phyloP scores from a whole-genome alignment of 1,140 invertebrate genomes.

The Rhagoletis zephyria region DNA sequence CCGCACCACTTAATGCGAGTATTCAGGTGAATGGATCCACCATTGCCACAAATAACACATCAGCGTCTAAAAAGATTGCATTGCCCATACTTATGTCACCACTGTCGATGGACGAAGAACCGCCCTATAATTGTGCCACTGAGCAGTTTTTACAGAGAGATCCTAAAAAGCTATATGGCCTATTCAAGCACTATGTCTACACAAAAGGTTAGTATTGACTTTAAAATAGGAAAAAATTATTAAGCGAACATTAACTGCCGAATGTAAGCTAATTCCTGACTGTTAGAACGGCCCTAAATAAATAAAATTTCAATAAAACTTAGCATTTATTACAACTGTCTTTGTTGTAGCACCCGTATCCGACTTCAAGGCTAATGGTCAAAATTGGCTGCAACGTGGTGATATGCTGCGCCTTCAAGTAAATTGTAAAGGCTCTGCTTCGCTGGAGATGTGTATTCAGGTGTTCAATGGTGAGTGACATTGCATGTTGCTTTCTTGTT shows the following conservation, averaged over 20 bases:
- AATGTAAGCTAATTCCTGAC: too few relatives aligned
- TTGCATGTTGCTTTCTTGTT: background rate
- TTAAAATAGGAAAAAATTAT: constrained; percentile 14
- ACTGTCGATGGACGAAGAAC: constrained; percentile 64
- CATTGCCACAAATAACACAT: background rate
- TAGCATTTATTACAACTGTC: constrained; percentile 62
- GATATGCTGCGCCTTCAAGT: constrained; percentile 82
- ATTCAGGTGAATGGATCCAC: background rate
- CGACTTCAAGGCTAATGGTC: constrained; percentile 79
- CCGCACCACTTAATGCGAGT: background rate
- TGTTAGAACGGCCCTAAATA: constrained; percentile 53
- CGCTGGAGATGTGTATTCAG: constrained; percentile 80
- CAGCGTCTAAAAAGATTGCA: constrained; percentile 1
- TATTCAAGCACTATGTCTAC: constrained; percentile 78
- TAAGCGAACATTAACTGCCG: too few relatives aligned
- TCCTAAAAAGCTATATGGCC: constrained; percentile 82
- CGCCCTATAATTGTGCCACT: constrained; percentile 78
- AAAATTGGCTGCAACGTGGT: constrained; percentile 86
- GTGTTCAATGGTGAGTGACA: constrained; percentile 70
- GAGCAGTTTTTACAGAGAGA: constrained; percentile 77
- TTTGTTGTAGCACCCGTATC: constrained; percentile 77
- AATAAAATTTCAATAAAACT: constrained; percentile 4
- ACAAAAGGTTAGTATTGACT: constrained; percentile 76
- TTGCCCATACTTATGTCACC: constrained; percentile 32
- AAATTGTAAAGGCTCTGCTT: constrained; percentile 81